Conservation (phyloP, 2,888 invertebrate genomes). For the Pristionchus japonicus region DNA sequence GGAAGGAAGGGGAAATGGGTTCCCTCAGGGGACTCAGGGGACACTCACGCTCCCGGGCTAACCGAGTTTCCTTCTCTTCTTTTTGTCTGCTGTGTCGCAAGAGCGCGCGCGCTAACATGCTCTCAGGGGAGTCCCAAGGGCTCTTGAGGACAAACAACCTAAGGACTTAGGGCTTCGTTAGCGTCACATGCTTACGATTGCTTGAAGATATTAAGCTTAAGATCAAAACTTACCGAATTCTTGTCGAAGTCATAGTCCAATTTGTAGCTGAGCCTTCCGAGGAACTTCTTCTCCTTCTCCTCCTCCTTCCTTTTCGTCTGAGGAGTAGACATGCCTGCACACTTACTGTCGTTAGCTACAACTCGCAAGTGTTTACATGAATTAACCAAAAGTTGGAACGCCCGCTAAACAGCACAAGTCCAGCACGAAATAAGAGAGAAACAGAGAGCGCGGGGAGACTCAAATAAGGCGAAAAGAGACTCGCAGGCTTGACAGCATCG, state of each 20-base stretch:
- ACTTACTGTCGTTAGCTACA: background rate
- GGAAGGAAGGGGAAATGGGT: background rate
- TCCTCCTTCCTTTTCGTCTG: slow-evolving; percentile 64
- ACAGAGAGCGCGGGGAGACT: slow-evolving; percentile 15
- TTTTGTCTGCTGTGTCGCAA: background rate
- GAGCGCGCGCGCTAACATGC: background rate
- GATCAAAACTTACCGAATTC: slow-evolving; percentile 84
- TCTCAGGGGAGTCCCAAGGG: background rate
- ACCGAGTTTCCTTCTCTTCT: background rate
- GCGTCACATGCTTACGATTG: background rate
- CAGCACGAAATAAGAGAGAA: slow-evolving; percentile 8
- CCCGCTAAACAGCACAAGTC: slow-evolving; percentile 25
- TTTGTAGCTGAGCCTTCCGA: slow-evolving; percentile 92
- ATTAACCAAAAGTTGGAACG: background rate
- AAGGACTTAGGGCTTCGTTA: background rate
- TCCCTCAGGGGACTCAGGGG: background rate
- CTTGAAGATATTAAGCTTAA: no score
- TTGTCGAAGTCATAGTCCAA: slow-evolving; percentile 99
- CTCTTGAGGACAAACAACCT: no score
- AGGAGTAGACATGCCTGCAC: background rate
- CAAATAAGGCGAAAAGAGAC: slow-evolving; percentile 35
- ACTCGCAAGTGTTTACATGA: background rate
- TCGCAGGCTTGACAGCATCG: slow-evolving; percentile 22
- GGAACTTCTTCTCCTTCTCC: slow-evolving; percentile 77
- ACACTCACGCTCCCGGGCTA: background rate